Evolutionary conservation across 2,797 vertebrate genomes (phyloP), one percentile per base, ranked within the genome.

Genomic region (Simalia tracyae): DNA sequence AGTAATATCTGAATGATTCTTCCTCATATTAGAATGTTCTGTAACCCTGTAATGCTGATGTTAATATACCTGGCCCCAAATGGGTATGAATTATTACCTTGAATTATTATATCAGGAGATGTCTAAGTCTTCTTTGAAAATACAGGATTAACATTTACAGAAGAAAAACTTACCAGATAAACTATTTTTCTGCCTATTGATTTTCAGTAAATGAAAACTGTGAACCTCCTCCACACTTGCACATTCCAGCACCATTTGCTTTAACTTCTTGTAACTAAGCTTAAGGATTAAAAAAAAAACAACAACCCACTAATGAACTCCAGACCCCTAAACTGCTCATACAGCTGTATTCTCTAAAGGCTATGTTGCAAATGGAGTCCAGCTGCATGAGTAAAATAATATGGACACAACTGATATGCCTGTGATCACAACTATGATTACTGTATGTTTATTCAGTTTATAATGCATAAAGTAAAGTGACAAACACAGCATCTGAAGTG

Each of bases 261-360:
- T 96, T 96, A 91, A 92, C 63, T 93, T 93, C 90, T 95, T 94
- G 93, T 87, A 96, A 92, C 93, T 86, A 93, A 95, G 92, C 89
- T 89, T 95, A 95, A 90, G 89, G 93, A 94, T 84, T 90, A 61
- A 76, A 50, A 6, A 61, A 61, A 17, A 59, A 81, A 5, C 36
- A 36, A 76, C 56, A 4, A 88, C 81, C 95, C 94, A 91, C 84
- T 97, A 96, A 97, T 96, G 95, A 97, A 96, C 97, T 97, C 96
- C 96, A 97, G 96, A 97, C n/a, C 88, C 94, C 86, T 85, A 85
- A 96, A 93, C 87, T 94, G 91, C 91, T 93, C 95, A 95, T 63
- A 50, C 93, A 96, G 92, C 93, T 94, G 94, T 93, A 92, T 93
- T 95, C 92, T 97, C 95, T 95, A 91, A 94, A 95, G 17, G 59